A percentile compares a stretch with the other conserved stretches of the same genome.
phyloP scores from a whole-genome alignment of 2,797 vertebrate genomes.

The Pseudomugil tenellus region DNA sequence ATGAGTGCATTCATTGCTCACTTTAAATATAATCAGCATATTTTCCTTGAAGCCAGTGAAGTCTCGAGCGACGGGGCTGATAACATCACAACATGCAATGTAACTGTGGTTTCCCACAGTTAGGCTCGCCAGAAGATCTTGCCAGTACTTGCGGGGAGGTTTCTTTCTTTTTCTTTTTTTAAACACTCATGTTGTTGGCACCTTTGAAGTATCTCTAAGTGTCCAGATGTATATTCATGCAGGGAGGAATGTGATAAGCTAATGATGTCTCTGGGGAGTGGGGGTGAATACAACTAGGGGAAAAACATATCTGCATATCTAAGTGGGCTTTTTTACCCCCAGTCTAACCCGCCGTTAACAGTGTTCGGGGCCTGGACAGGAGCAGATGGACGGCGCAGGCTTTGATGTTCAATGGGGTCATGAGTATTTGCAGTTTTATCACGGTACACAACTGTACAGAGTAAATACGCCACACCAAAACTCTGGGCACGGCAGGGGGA shows the following conservation, averaged over 20 bases:
- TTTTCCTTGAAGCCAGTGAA: constrained; percentile 53
- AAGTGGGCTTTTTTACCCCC: constrained; percentile 30
- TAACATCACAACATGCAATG: constrained; percentile 37
- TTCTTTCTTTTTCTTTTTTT: constrained; percentile 8
- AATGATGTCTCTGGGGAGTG: constrained; percentile 72
- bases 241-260: constrained; percentile 74
- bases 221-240: constrained; percentile 73
- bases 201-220: constrained; percentile 71
- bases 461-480: constrained; percentile 75
- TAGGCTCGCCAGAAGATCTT: constrained; percentile 22
- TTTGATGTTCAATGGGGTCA: constrained; percentile 71
- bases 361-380: constrained; percentile 35
- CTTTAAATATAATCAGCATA: constrained; percentile 61
- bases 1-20: constrained; percentile 68
- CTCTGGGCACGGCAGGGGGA: constrained; percentile 53
- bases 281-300: constrained; percentile 44
- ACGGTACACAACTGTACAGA: constrained; percentile 67
- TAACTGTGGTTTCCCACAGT: constrained; percentile 26
- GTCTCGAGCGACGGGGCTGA: constrained; percentile 17
- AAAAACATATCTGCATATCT: constrained; percentile 72
- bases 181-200: constrained; percentile 60
- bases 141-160: constrained; percentile 35
- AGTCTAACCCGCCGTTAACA: constrained; percentile 23
- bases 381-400: constrained; percentile 59
- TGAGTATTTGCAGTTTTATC: constrained; percentile 71